Evolutionary conservation across 2,113 vertebrate genomes (phyloP).

Genomic region (Corythaixoides concolor): DNA sequence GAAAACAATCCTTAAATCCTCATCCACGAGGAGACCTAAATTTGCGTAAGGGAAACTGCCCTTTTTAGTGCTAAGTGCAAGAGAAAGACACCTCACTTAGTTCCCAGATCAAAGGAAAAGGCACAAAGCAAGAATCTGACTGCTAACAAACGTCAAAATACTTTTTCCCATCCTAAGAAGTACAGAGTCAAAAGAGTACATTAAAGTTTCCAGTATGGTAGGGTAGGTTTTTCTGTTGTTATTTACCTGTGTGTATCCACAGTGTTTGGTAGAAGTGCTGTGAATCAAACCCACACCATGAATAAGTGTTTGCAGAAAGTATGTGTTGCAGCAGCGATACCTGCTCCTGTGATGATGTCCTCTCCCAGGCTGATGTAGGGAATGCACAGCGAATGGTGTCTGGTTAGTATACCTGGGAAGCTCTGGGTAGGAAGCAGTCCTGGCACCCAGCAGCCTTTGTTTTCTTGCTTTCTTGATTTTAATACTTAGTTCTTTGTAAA

Average conservation of each 20-base stretch:
- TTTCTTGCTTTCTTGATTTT: neutral
- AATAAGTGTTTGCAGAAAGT: slow-evolving; percentile 78
- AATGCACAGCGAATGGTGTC: slow-evolving; percentile 75
- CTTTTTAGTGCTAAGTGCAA: neutral
- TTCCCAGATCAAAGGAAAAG: neutral
- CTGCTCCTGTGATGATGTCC: slow-evolving; percentile 72
- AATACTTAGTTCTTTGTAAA: too few species aligned
- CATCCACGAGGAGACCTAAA: neutral
- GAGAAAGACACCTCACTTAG: neutral
- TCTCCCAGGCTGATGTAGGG: slow-evolving; percentile 75
- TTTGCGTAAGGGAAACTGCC: neutral
- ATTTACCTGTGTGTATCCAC: slow-evolving; percentile 77
- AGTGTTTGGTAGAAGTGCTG: slow-evolving; percentile 76
- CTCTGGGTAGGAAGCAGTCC: neutral
- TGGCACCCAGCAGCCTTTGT: neutral
- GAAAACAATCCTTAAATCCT: neutral
- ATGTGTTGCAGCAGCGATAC: slow-evolving; percentile 77
- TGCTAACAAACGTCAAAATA: neutral
- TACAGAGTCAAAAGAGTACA: neutral
- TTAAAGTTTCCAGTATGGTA: neutral
- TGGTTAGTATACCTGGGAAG: rapidly evolving
- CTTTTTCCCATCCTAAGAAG: neutral
- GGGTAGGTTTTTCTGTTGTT: neutral
- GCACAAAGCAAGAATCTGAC: neutral
- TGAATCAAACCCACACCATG: slow-evolving; percentile 74